These are phyloP conservation scores for Fistularia tabacaria DNA, from an alignment of 2,797 vertebrate genomes.

Conservation along the genomic window DNA sequence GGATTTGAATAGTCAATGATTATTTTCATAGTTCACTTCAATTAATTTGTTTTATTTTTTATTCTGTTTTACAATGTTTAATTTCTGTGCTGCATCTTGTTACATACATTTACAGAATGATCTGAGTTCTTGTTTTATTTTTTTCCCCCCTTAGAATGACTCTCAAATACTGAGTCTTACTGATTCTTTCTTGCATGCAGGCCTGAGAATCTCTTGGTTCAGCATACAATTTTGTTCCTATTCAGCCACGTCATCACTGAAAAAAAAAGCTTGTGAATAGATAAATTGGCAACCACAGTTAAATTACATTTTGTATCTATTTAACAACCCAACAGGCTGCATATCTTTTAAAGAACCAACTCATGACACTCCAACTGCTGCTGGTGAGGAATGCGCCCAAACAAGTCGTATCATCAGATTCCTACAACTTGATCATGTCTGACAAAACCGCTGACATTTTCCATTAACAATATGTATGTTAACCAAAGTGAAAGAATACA, in stretches of 20 bases:
- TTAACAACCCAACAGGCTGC: background rate
- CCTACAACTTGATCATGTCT: constrained; percentile 12
- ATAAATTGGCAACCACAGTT: constrained; percentile 10
- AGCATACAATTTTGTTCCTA: constrained; percentile 31
- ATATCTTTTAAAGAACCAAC: constrained; percentile 22
- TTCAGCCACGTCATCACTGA: background rate
- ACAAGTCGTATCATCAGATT: background rate
- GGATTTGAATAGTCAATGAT: constrained; percentile 17
- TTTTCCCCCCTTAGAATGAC: constrained; percentile 8
- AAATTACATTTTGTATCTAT: constrained; percentile 9
- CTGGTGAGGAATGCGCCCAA: constrained; percentile 5
- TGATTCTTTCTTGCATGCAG: constrained; percentile 11
- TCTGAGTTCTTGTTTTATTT: constrained; percentile 2
- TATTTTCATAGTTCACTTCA: constrained; percentile 3
- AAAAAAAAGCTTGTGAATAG: background rate
- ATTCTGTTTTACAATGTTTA: constrained; percentile 27
- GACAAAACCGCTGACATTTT: constrained; percentile 35
- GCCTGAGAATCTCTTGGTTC: constrained; percentile 9
- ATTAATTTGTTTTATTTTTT: constrained; percentile 19
- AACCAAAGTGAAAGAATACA: constrained; percentile 64
- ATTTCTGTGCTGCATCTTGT: constrained; percentile 31
- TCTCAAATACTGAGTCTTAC: constrained; percentile 24
- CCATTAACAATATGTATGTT: constrained; percentile 46
- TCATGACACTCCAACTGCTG: constrained; percentile 25
- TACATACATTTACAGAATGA: constrained; percentile 14